Percentiles rank a stretch among this genome's conserved stretches.
Conservation (phyloP, 1,140 invertebrate species). For the Drosophila nikananu region DNA sequence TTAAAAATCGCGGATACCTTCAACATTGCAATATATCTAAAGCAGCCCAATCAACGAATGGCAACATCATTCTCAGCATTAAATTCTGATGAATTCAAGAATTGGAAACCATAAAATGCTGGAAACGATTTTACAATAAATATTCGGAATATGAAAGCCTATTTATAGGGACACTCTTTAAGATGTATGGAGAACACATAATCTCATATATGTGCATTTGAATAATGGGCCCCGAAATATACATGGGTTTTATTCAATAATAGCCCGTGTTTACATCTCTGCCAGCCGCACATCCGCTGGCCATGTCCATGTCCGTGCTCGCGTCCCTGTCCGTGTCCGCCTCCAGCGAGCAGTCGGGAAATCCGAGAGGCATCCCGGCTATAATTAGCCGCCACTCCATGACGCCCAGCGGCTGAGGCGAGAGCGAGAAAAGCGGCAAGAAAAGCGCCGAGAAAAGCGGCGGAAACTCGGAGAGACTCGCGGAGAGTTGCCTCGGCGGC, state of each 20-base stretch:
- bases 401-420: neutral
- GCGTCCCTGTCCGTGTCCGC: conserved; percentile 21
- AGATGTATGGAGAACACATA: neutral
- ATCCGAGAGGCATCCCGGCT: conserved; percentile 25
- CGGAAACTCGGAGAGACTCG: conserved; percentile 7
- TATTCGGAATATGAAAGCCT: neutral
- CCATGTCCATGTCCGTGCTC: conserved; percentile 10
- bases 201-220: neutral
- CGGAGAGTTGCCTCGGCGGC: conserved; percentile 24
- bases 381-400: conserved; percentile 29
- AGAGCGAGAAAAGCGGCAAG: conserved; percentile 2
- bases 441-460: conserved; percentile 3
- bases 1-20: too few relatives aligned
- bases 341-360: conserved; percentile 30
- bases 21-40: too few relatives aligned
- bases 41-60: too few relatives aligned
- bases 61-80: too few relatives aligned
- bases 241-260: conserved; percentile 1
- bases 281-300: conserved; percentile 11
- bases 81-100: neutral
- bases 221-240: neutral
- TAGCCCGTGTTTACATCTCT: conserved; percentile 14
- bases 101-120: neutral
- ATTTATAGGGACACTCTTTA: neutral
- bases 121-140: neutral